Evolutionary conservation across 2,797 vertebrate genomes (phyloP), one percentile per base, ranked within the genome.

Genomic region (Pipistrellus pygmaeus): DNA sequence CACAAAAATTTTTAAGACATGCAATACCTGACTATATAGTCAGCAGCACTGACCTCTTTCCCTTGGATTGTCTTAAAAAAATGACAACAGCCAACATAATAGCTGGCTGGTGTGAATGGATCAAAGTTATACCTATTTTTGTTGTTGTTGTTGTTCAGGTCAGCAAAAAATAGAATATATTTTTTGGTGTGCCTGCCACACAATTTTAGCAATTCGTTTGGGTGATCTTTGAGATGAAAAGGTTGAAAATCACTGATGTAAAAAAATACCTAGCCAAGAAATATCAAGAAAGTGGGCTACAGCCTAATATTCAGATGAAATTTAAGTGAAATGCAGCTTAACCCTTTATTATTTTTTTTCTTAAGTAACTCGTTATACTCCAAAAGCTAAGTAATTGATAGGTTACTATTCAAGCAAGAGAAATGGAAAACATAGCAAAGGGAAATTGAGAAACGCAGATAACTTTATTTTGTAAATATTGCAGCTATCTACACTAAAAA

Each of bases 241-340:
- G 64, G 17, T 32, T 68, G 64, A 68, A 66, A 68, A 68, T 32
- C 17, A 32, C 64, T 62, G 60, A 92, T 92, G 88, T 88, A 84
- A 64, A 94, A 95, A 96, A 93, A 69, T 85, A 88, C 77, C 51
- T 81, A 92, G 91, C 51, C 85, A 93, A 62, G 55, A 55, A 95
- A 89, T 91, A 80, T 90, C 68, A 95, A 89, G 92, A 81, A 95
- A 94, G 62, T 69, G 88, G 97, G 55, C 71, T 71, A 32, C 32
- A 89, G 44, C 84, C 51, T 57, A 91, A 32, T 87, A 86, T 88
- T 84, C 73, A 88, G 32, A 46, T 85, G 64, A 90, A 85, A 69
- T 81, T 35, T 44, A 85, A 90, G 44, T 44, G 30, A 86, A 89
- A 78, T 71, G 8, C n/a, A 77, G 68, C 27, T 85, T 95, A 95